A percentile compares a stretch with the other conserved stretches of the same genome.
These are phyloP conservation scores for Dendrolimus punctatus DNA, from an alignment of 1,140 invertebrate species.

Conservation along the genomic window DNA sequence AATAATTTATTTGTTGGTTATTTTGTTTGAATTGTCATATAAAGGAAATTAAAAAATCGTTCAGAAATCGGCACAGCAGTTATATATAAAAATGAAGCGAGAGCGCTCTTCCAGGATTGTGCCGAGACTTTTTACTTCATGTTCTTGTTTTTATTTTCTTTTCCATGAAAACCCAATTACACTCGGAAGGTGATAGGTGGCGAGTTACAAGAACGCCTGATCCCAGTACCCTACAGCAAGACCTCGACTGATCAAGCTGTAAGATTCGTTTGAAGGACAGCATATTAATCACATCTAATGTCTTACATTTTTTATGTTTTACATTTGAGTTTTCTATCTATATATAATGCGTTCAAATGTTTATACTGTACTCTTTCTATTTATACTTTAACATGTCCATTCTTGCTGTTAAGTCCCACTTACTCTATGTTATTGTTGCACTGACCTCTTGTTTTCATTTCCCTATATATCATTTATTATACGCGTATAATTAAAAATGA, in stretches of 20 bases:
- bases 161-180: constrained; percentile 81
- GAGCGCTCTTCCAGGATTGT: constrained; percentile 25
- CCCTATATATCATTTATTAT: neutral
- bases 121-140: constrained; percentile 60
- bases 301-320: constrained; percentile 35
- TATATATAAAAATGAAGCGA: constrained; percentile 11
- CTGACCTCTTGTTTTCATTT: constrained; percentile 43
- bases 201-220: constrained; percentile 99
- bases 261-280: constrained; percentile 72
- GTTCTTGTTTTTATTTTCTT: constrained; percentile 72
- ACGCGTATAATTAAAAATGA: too few relatives aligned
- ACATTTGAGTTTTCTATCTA: constrained; percentile 18
- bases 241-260: constrained; percentile 99
- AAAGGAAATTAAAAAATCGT: too few relatives aligned
- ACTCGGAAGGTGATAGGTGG: constrained; percentile 97
- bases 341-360: constrained; percentile 53
- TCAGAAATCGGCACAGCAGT: constrained; percentile 13
- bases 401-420: constrained; percentile 22
- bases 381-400: constrained; percentile 28
- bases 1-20: too few relatives aligned
- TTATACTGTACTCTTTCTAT: constrained; percentile 40
- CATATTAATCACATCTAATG: constrained; percentile 47
- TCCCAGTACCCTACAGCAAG: constrained; percentile 99
- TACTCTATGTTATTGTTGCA: constrained; percentile 20
- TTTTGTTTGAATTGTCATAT: too few relatives aligned